Evolutionary conservation across 92 coral and sea anemone species (phyloP).

Genomic region (Virgularia gustaviana): DNA sequence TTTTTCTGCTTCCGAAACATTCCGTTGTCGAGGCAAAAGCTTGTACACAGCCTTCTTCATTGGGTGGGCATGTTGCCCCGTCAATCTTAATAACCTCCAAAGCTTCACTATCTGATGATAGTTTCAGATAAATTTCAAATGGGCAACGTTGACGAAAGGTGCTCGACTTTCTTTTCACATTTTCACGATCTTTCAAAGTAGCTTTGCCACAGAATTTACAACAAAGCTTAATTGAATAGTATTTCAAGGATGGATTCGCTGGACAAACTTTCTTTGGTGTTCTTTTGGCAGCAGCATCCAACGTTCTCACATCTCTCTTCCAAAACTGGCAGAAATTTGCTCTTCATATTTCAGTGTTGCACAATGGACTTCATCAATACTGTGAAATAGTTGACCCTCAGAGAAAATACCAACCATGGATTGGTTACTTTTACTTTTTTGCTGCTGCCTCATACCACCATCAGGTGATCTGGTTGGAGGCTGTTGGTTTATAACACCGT

Average conservation of each 20-base stretch:
- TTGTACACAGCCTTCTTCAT: conserved; percentile 28
- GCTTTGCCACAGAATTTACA: conserved; percentile 56
- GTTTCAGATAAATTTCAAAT: conserved; percentile 20
- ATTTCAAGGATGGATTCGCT: conserved; percentile 47
- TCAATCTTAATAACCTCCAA: conserved; percentile 28
- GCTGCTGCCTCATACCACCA: too few species aligned
- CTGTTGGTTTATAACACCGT: too few species aligned
- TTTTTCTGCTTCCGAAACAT: background rate
- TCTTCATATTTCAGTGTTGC: conserved; percentile 39
- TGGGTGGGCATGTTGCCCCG: conserved; percentile 14
- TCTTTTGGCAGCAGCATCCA: conserved; percentile 39
- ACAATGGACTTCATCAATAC: conserved; percentile 32
- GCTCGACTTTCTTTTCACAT: background rate
- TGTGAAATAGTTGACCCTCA: conserved; percentile 45
- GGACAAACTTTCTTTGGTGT: conserved; percentile 50
- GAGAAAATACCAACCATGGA: conserved; percentile 31
- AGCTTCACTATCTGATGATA: conserved; percentile 27
- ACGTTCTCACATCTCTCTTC: conserved; percentile 49
- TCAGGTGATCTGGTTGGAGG: too few species aligned
- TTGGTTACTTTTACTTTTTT: too few species aligned
- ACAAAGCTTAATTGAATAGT: conserved; percentile 47
- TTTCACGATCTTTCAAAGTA: background rate
- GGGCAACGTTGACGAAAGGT: conserved; percentile 39
- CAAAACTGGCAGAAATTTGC: conserved; percentile 46
- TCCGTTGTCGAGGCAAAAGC: conserved; percentile 48